Evolutionary conservation across 2,888 invertebrate species (phyloP).

Genomic region (Ectemnius cavifrons): DNA sequence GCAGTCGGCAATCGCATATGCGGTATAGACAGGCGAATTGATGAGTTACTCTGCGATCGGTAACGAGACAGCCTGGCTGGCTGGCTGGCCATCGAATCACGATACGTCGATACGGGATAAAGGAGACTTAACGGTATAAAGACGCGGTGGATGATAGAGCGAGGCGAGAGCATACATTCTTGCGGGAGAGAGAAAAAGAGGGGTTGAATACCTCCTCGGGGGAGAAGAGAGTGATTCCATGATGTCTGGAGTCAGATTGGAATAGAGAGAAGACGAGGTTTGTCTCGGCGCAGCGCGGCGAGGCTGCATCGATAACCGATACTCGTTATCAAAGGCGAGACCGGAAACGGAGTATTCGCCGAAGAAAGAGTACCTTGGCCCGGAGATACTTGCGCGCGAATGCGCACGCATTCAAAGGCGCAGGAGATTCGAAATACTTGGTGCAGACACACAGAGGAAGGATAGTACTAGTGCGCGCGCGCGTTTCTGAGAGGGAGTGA

Average conservation of each 20-base stretch:
- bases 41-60: constrained; percentile 1
- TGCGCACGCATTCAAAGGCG: constrained; percentile 48
- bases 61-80: neutral
- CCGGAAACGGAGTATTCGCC: constrained; percentile 53
- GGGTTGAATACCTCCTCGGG: neutral
- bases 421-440: constrained; percentile 55
- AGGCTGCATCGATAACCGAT: constrained; percentile 59
- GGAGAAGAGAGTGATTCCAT: constrained; percentile 47
- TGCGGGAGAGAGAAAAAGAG: constrained; percentile 31
- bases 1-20: too few relatives aligned
- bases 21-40: neutral
- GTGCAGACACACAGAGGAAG: constrained; percentile 41
- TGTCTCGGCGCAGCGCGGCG: too few relatives aligned
- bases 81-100: neutral
- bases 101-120: neutral
- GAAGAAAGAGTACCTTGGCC: constrained; percentile 26
- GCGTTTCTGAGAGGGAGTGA: too few relatives aligned
- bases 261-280: constrained; percentile 41
- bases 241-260: constrained; percentile 56
- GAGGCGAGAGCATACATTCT: constrained; percentile 31
- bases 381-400: constrained; percentile 36
- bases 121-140: constrained; percentile 8
- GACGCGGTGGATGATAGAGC: neutral
- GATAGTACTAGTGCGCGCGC: constrained; percentile 14
- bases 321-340: constrained; percentile 63